Conservation (phyloP, 1,140 invertebrate genomes). For the Aphelinus certus region DNA sequence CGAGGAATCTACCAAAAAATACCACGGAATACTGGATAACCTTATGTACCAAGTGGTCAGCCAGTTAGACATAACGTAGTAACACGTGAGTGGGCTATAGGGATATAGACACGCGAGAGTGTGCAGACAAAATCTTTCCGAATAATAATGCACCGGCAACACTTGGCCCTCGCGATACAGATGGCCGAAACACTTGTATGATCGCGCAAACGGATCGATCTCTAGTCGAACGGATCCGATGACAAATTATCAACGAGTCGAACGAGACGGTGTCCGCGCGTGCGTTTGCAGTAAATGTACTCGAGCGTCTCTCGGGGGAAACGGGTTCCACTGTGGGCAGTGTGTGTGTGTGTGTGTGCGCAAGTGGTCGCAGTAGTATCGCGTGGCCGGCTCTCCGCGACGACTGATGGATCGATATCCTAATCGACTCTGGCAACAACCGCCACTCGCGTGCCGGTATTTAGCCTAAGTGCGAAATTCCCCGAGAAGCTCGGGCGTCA, state of each 20-base stretch:
- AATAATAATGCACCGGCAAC: not conserved
- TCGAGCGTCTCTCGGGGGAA: not conserved
- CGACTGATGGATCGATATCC: conserved; percentile 26
- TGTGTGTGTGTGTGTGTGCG: too few relatives aligned
- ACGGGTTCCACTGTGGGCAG: not conserved
- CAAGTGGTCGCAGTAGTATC: too few relatives aligned
- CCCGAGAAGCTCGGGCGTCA: conserved; percentile 4
- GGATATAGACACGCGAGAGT: too few relatives aligned
- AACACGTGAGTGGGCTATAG: too few relatives aligned
- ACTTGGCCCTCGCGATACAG: not conserved
- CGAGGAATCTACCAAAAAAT: too few relatives aligned
- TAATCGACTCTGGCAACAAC: conserved; percentile 14
- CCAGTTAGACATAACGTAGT: too few relatives aligned
- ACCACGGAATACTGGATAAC: too few relatives aligned
- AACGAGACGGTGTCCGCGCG: conserved; percentile 2
- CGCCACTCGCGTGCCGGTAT: conserved; percentile 2
- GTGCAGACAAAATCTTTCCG: too few relatives aligned
- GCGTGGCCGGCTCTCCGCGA: too few relatives aligned
- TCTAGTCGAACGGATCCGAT: not conserved
- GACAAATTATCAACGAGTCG: conserved; percentile 11
- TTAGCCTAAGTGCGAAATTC: conserved; percentile 27
- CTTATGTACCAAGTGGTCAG: too few relatives aligned
- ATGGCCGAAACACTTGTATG: too few relatives aligned
- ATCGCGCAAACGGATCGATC: too few relatives aligned
- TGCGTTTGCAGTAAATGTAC: not conserved